A percentile compares a stretch with the other conserved stretches of the same genome.
phyloP scores from a whole-genome alignment of 2,888 invertebrate genomes.

The Cartodere bifasciata region DNA sequence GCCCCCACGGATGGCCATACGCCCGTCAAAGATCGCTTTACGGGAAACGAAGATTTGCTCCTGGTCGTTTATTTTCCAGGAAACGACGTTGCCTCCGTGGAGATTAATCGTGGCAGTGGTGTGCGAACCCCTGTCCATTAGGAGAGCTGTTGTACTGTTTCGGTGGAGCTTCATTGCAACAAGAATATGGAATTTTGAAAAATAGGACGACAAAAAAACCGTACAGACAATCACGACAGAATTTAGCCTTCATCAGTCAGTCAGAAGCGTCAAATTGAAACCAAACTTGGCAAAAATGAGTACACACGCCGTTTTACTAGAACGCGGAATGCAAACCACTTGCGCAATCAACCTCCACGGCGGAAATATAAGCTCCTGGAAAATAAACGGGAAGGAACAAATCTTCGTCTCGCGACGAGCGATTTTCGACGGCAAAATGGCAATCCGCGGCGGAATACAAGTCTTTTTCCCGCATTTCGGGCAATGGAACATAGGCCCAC shows the following conservation, averaged over 20 bases:
- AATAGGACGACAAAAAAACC: too few species aligned
- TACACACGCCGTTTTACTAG: too few species aligned
- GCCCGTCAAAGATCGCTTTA: constrained; percentile 10
- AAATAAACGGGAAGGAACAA: constrained; percentile 17
- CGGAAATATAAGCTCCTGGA: constrained; percentile 20
- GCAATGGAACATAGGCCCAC: constrained; percentile 16
- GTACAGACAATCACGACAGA: too few species aligned
- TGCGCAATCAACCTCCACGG: constrained; percentile 19
- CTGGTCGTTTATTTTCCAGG: constrained; percentile 16
- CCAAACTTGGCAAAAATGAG: too few species aligned
- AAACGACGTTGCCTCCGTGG: constrained; percentile 16
- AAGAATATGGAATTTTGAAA: too few species aligned
- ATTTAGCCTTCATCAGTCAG: too few species aligned
- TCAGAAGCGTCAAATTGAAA: too few species aligned
- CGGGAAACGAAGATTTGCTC: constrained; percentile 16
- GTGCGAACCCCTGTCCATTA: constrained; percentile 14
- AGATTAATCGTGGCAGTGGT: constrained; percentile 17
- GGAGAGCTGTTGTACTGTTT: too few species aligned
- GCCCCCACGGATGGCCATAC: constrained; percentile 14
- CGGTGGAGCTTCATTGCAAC: too few species aligned
- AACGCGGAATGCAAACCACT: constrained; percentile 18
- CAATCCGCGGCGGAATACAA: constrained; percentile 18
- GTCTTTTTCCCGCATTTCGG: constrained; percentile 18
- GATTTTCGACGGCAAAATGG: constrained; percentile 12
- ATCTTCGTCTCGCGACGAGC: constrained; percentile 15